phyloP scores from a whole-genome alignment of 2,888 invertebrate genomes.

The Empis livida region DNA sequence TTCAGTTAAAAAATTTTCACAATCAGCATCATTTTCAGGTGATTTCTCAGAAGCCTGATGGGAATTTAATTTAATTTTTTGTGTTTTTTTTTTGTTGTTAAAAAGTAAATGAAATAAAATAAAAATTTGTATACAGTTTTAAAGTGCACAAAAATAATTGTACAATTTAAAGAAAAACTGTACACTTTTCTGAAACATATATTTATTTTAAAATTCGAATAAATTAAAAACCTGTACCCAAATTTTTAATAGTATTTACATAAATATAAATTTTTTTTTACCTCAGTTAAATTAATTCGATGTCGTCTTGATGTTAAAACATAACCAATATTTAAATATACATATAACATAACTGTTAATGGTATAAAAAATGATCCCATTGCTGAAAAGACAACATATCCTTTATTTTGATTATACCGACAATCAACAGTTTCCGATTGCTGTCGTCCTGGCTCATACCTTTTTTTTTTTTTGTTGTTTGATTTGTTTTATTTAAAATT shows the following conservation, averaged over 20 bases:
- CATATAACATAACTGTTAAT: conserved; percentile 87
- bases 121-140: no score
- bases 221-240: no score
- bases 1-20: conserved; percentile 28
- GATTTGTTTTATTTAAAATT: not conserved
- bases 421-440: conserved; percentile 49
- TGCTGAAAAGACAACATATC: conserved; percentile 91
- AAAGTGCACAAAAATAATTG: no score
- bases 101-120: no score
- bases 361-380: conserved; percentile 95
- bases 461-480: conserved; percentile 22
- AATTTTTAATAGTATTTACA: no score
- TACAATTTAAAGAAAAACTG: not conserved
- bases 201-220: no score
- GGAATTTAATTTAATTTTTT: no score
- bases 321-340: conserved; percentile 83
- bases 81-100: no score
- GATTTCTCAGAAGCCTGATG: conserved; percentile 30
- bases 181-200: no score
- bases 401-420: conserved; percentile 79
- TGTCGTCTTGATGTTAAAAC: conserved; percentile 69
- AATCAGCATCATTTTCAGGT: conserved; percentile 27
- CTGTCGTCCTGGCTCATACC: conserved; percentile 60
- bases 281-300: conserved; percentile 48
- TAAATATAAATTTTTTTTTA: conserved; percentile 14